Percentiles rank a stretch among this genome's conserved stretches.
These are phyloP conservation scores for Morus bassanus DNA, from an alignment of 2,797 vertebrate species.

Conservation along the genomic window DNA sequence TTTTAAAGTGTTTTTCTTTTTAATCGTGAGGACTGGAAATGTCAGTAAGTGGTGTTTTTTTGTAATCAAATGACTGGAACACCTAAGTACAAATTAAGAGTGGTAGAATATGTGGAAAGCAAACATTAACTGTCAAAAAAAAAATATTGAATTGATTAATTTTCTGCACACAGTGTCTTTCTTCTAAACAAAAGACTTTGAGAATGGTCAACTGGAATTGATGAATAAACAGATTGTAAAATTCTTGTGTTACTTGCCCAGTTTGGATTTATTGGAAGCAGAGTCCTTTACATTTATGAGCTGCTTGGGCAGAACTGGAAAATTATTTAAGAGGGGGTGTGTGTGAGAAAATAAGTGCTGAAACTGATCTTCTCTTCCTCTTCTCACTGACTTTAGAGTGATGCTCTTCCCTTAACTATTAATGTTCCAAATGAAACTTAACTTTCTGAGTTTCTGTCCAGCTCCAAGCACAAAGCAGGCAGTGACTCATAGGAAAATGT, in stretches of 20 bases:
- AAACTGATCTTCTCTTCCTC: not conserved
- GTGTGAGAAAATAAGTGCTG: not conserved
- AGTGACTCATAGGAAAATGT: not conserved
- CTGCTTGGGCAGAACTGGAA: not conserved
- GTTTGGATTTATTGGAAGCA: not conserved
- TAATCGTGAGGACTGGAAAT: not conserved
- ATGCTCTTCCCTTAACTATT: not conserved
- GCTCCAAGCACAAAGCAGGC: not conserved
- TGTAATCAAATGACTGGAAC: not conserved
- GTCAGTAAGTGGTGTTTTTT: not conserved
- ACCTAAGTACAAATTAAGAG: not conserved
- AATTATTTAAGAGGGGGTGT: not conserved
- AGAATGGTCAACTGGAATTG: not conserved
- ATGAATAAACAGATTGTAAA: not conserved
- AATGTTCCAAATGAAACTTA: not conserved
- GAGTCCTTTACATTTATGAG: not conserved
- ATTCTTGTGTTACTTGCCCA: not conserved
- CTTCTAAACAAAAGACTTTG: not conserved
- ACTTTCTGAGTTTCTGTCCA: not conserved
- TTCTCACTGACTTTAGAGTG: not conserved
- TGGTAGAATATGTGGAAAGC: not conserved
- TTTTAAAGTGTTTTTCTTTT: not conserved
- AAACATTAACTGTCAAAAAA: not conserved
- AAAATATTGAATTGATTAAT: not conserved
- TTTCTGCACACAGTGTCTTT: not conserved